Evolutionary conservation across 2,113 vertebrate species (phyloP), one percentile per base, ranked within the genome.

Genomic region (Acinonyx jubatus): DNA sequence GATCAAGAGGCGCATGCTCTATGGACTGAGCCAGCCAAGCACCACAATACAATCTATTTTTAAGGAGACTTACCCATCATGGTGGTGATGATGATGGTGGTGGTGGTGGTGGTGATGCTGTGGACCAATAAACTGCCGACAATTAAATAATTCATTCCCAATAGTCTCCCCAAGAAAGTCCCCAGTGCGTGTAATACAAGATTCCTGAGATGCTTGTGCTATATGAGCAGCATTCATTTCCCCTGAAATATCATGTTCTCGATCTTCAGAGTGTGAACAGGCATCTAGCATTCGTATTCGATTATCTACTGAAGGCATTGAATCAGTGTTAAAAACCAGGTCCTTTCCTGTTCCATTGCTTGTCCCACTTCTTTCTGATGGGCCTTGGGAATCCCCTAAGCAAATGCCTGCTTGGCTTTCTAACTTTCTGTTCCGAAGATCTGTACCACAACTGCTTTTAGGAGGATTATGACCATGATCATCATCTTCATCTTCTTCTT

Each of bases 81-180:
- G 99, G 68, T 99, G 99, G n/a, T 99, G 99, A 4, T 99, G 99
- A 0, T 99, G 99, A 5, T 99, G 99, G 10, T 99, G 99, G 7
- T 99, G 99, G 6, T 99, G 99, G 1, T 99, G 99, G 31, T 99
- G 99, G 50, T 99, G 99, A 86, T 99, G 99, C 96, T 99, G 99
- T 0, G 99, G 99, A 19, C 99, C 99, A 48, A 99, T 99, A 98
- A 99, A 99, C 65, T 99, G 99, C 0, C 99, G 99, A 96, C 99
- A 99, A 99, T 99, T 99, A 97, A 99, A 99, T 41, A 99, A 98
- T 80, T 99, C 99, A 41, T 99, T 99, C 65, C 99, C 99, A 98
- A 99, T 99, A 55, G 99, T 99, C 94, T 99, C 99, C 33, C 99
- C 99, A 21, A 99, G 99, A 97, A 99, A 99, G 98, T 99, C 99